Evolutionary conservation across 2,888 invertebrate genomes (phyloP), one percentile per base, ranked within the genome.

Genomic region (Lottia gigantea): DNA sequence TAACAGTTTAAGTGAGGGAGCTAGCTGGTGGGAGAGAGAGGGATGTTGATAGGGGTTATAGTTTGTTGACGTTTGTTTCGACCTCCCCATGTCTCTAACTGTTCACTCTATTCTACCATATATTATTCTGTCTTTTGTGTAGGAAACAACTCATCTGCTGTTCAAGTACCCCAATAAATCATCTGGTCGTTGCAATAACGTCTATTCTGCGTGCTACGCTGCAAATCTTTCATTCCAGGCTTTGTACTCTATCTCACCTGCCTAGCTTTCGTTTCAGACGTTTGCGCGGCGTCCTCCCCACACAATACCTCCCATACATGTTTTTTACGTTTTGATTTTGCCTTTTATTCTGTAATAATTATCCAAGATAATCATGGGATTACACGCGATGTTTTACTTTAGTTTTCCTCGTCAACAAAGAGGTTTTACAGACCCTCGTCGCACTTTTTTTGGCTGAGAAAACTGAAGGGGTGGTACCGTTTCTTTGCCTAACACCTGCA

Each of bases 271-370:
- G 77, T 76, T 71, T 74, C 73, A 74, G 74, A 68, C 72, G 74
- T 74, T 75, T 74, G 76, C 78, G 76, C 78, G 75, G 82, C 83
- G 80, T 79, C 80, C 74, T 76, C 67, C 75, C 73, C 77, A 80
- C 78, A 82, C 82, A 82, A 82, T 82, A 78, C 78, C 73, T 70
- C 66, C 71, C 63, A 74, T 71, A 74, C 76, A 74, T 75, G 73
- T 72, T 66, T 73, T 70, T 67, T 74, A 74, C 67, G 74, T 72
- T 74, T 83, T 79, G 78, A 78, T 82, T 83, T 81, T 78, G 76
- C 78, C 82, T 81, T 83, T 85, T 83, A 82, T 83, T 81, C 82
- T 80, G 77, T 80, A 80, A 80, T 85, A 83, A 85, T 85, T 82
- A 83, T 78, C 81, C 78, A 79, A 81, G 77, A 82, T 82, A 83